A percentile compares a stretch with the other conserved stretches of the same genome.
Conservation (phyloP, 2,888 invertebrate species). For the Pseudococcus viburni region DNA sequence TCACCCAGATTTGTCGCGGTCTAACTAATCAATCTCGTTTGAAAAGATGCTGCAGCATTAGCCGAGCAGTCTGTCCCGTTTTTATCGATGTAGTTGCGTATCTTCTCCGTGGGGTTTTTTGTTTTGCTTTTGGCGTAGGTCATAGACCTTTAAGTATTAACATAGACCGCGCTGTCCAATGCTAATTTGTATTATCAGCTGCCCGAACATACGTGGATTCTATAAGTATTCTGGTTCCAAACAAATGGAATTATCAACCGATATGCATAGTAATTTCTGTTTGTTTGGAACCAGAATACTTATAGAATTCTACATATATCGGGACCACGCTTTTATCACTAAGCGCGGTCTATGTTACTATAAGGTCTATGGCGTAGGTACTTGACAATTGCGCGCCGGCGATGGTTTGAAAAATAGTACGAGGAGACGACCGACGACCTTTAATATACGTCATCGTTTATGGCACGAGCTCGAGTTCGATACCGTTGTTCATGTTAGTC, state of each 20-base stretch:
- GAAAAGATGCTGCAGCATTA: neutral
- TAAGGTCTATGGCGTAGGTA: neutral
- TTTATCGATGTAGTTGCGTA: neutral
- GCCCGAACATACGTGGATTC: too few relatives aligned
- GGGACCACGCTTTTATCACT: too few relatives aligned
- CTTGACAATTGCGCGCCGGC: neutral
- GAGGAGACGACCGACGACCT: conserved; percentile 46
- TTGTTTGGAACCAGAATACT: too few relatives aligned
- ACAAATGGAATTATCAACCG: too few relatives aligned
- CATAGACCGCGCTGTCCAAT: too few relatives aligned
- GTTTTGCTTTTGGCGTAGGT: neutral
- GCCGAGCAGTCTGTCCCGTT: neutral
- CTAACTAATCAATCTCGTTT: conserved; percentile 13
- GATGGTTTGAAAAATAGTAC: neutral
- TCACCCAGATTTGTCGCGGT: conserved; percentile 48
- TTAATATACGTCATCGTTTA: conserved; percentile 53
- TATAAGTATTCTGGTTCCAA: too few relatives aligned
- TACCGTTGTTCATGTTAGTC: conserved; percentile 15
- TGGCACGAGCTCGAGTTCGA: conserved; percentile 60
- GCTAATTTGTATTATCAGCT: too few relatives aligned
- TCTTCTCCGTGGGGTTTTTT: conserved; percentile 1
- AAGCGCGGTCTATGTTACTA: too few relatives aligned
- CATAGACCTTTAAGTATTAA: too few relatives aligned
- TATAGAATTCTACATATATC: too few relatives aligned
- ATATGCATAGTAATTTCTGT: too few relatives aligned